phyloP scores from a whole-genome alignment of 2,797 vertebrate genomes.

The Falco peregrinus region DNA sequence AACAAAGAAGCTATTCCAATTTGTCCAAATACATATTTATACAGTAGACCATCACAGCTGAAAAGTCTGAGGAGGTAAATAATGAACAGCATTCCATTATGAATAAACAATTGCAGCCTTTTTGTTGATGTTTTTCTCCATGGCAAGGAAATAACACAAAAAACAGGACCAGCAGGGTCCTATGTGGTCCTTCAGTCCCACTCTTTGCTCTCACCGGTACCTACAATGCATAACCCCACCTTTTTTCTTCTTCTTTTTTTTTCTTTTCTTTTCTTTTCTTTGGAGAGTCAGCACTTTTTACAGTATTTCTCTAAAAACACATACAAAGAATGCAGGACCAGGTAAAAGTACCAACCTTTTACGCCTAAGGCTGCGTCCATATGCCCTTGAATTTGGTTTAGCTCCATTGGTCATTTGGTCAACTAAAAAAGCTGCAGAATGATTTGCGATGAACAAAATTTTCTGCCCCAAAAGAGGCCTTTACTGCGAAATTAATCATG shows the following conservation, averaged over 20 bases:
- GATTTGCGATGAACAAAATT: background rate
- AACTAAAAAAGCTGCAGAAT: background rate
- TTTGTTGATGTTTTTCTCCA: background rate
- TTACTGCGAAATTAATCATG: background rate
- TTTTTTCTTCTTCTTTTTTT: background rate
- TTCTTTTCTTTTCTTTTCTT: background rate
- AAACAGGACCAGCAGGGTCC: background rate
- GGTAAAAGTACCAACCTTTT: background rate
- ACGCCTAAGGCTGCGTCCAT: background rate
- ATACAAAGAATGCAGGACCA: background rate
- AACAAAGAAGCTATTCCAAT: constrained; percentile 52
- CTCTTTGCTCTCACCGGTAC: background rate
- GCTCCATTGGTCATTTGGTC: background rate
- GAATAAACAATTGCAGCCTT: constrained; percentile 37
- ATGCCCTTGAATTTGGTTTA: background rate
- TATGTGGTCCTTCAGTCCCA: background rate
- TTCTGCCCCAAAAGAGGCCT: background rate
- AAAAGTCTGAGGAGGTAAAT: constrained; percentile 6
- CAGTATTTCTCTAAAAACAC: background rate
- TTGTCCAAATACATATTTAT: constrained; percentile 53
- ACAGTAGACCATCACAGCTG: background rate
- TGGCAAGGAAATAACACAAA: background rate
- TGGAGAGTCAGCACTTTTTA: background rate
- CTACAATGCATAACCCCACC: background rate
- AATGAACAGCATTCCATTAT: background rate